Evolutionary conservation across 2,113 vertebrate species (phyloP).

Genomic region (Paralichthys olivaceus): DNA sequence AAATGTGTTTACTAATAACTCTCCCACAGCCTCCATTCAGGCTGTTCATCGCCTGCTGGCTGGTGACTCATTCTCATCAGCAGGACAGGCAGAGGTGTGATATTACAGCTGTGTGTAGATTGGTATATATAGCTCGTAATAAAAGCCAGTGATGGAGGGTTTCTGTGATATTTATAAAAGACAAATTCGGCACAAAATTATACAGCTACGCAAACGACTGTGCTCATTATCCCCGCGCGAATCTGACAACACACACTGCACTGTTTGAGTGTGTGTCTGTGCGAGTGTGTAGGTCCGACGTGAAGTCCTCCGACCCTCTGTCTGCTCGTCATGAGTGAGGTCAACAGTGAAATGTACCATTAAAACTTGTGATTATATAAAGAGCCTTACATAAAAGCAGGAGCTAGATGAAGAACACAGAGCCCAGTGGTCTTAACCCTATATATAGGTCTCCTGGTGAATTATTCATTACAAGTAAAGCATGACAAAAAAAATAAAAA

Average conservation of each 20-base stretch:
- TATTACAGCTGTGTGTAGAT: conserved; percentile 44
- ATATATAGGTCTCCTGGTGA: conserved; percentile 65
- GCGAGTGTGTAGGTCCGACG: background rate
- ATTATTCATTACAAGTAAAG: conserved; percentile 69
- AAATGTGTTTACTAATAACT: conserved; percentile 77
- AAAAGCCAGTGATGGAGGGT: conserved; percentile 21
- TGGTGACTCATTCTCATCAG: conserved; percentile 68
- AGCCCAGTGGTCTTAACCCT: conserved; percentile 46
- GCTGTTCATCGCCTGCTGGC: conserved; percentile 50
- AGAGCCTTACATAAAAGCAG: conserved; percentile 75
- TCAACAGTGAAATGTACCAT: conserved; percentile 51
- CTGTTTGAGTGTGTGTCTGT: background rate
- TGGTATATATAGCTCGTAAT: conserved; percentile 30
- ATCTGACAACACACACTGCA: conserved; percentile 4
- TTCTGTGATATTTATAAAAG: conserved; percentile 30
- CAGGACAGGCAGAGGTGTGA: conserved; percentile 46
- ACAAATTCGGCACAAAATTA: conserved; percentile 19
- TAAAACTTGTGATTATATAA: conserved; percentile 76
- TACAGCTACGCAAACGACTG: conserved; percentile 27
- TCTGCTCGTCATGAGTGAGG: conserved; percentile 38
- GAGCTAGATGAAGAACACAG: conserved; percentile 72
- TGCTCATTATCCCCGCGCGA: background rate
- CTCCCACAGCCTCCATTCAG: conserved; percentile 57
- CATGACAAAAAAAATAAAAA: conserved; percentile 55
- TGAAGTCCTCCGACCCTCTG: conserved; percentile 19